phyloP scores from a whole-genome alignment of 2,888 invertebrate genomes.

The Netelia inedita region DNA sequence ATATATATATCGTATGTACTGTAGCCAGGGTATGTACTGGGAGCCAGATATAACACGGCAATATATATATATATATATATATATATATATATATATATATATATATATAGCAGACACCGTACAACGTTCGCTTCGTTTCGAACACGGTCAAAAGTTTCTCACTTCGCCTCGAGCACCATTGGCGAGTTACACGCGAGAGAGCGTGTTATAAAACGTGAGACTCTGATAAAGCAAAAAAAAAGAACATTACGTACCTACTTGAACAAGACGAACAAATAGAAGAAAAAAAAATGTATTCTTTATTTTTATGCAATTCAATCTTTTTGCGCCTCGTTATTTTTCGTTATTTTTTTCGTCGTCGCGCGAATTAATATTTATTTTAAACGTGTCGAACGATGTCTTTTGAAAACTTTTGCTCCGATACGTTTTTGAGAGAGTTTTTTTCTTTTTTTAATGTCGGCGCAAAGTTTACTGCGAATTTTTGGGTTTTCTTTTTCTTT shows the following conservation, averaged over 20 bases:
- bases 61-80: neutral
- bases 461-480: too few species aligned
- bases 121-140: constrained; percentile 41
- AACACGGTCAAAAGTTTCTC: constrained; percentile 63
- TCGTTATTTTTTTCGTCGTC: too few species aligned
- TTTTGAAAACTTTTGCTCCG: too few species aligned
- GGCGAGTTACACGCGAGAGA: constrained; percentile 19
- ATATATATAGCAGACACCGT: neutral
- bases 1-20: constrained; percentile 5
- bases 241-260: neutral
- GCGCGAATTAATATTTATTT: too few species aligned
- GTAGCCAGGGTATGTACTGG: constrained; percentile 25
- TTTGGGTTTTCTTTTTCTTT: too few species aligned
- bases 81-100: neutral
- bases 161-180: constrained; percentile 18
- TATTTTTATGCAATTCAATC: too few species aligned
- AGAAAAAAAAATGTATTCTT: too few species aligned
- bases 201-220: constrained; percentile 27
- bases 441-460: too few species aligned
- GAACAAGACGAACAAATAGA: too few species aligned
- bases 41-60: constrained; percentile 22
- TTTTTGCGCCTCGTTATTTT: too few species aligned
- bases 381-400: too few species aligned
- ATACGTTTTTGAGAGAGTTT: too few species aligned
- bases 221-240: constrained; percentile 20